Evolutionary conservation across 2,113 vertebrate species (phyloP), one percentile per base, ranked within the genome.

Genomic region (Polypterus bichir): DNA sequence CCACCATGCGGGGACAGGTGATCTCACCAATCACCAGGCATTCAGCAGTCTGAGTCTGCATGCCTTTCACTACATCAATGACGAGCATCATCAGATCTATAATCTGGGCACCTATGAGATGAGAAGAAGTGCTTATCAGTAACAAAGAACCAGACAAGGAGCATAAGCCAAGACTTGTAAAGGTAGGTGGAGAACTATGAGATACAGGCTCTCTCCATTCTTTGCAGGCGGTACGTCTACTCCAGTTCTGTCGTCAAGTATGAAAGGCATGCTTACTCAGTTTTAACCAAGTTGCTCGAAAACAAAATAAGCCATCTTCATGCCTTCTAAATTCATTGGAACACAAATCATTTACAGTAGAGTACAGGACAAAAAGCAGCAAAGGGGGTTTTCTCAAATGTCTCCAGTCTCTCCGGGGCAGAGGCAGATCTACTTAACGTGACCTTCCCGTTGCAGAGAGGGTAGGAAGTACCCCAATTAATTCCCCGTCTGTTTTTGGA

Each of bases 81-180:
- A 99, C 94, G 64, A 99, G 81, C 86, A 99, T 86, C 96, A 99
- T 99, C 75, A 99, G 75, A 69, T 97, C 96, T 11, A 98, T 99
- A 69, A 98, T 98, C 79, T 98, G 96, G 59, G 96, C 93, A 73
- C 95, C 95, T 99, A 62, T 44, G 51, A 47, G 3, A 9, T 54
- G 53, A 63, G 49, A 45, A 79, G 57, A 74, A 70, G n/a, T n/a
- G n/a, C n/a, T n/a, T n/a, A n/a, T n/a, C n/a, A n/a, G n/a, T n/a
- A n/a, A n/a, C n/a, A n/a, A n/a, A n/a, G n/a, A n/a, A n/a, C n/a
- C n/a, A n/a, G n/a, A n/a, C n/a, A n/a, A n/a, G n/a, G n/a, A n/a
- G n/a, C n/a, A n/a, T n/a, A n/a, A n/a, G n/a, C n/a, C n/a, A n/a
- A n/a, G n/a, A n/a, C n/a, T n/a, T n/a, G n/a, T n/a, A n/a, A n/a